phyloP scores from a whole-genome alignment of 2,113 vertebrate species.

The Istiophorus platypterus region DNA sequence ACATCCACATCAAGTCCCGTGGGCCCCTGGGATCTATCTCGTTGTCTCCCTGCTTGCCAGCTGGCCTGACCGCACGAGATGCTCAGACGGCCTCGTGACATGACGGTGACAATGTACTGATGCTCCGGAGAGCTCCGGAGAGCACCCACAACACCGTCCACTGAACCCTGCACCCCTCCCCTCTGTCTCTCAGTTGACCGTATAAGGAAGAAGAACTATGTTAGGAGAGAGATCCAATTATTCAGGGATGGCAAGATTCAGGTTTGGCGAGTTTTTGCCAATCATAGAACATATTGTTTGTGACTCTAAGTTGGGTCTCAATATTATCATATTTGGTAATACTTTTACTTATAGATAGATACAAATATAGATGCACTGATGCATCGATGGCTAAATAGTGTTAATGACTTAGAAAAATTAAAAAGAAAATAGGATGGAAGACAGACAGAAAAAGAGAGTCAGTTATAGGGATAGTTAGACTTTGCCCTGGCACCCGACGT shows the following conservation, averaged over 20 bases:
- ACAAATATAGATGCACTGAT: not conserved
- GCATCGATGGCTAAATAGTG: not conserved
- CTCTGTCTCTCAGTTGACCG: conserved; percentile 42
- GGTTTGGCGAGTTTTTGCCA: not conserved
- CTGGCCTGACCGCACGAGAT: conserved; percentile 64
- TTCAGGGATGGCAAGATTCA: not conserved
- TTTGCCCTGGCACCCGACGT: conserved; percentile 46
- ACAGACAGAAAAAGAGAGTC: conserved; percentile 35
- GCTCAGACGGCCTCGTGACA: conserved; percentile 79
- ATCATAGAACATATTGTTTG: not conserved
- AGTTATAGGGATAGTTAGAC: conserved; percentile 66
- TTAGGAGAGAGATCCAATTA: conserved; percentile 24
- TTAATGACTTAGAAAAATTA: conserved; percentile 10
- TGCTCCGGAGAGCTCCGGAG: conserved; percentile 59
- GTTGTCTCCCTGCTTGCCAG: conserved; percentile 65
- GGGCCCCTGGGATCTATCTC: conserved; percentile 64
- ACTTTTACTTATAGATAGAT: not conserved
- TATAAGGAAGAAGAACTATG: conserved; percentile 33
- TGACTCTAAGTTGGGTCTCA: not conserved
- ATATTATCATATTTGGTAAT: not conserved
- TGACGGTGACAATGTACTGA: conserved; percentile 79
- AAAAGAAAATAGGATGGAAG: conserved; percentile 21
- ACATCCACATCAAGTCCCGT: conserved; percentile 76
- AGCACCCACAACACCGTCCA: conserved; percentile 42
- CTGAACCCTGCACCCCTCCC: conserved; percentile 15